Conservation (phyloP, 2,888 invertebrate species). For the Thereva nobilitata region DNA sequence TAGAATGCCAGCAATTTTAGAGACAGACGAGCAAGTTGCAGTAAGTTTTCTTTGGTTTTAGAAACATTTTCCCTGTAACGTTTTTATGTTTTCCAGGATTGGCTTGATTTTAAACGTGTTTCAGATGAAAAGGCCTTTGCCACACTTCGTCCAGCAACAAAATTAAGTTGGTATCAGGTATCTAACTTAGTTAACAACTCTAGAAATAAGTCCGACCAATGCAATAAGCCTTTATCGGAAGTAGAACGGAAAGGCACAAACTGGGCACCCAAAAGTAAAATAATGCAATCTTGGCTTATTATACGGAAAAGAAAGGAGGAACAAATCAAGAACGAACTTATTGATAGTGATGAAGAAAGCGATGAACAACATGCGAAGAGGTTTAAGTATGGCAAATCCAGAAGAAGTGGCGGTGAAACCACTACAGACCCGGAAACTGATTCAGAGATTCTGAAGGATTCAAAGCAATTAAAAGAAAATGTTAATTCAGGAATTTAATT, state of each 20-base stretch:
- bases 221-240: conserved; percentile 60
- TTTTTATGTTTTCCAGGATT: conserved; percentile 60
- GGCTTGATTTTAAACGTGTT: conserved; percentile 67
- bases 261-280: conserved; percentile 45
- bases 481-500: too few species aligned
- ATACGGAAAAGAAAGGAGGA: conserved; percentile 44
- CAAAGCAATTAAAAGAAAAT: too few species aligned
- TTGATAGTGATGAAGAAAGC: conserved; percentile 17
- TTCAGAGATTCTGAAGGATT: neutral
- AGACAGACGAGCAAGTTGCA: conserved; percentile 66
- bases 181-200: conserved; percentile 73
- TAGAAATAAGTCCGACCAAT: conserved; percentile 66
- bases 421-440: conserved; percentile 14
- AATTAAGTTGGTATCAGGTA: conserved; percentile 71
- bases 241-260: neutral
- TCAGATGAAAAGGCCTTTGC: conserved; percentile 61
- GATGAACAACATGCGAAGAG: neutral
- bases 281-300: conserved; percentile 52
- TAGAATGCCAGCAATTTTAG: conserved; percentile 79
- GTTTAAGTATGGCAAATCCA: neutral
- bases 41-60: conserved; percentile 56
- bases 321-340: conserved; percentile 1
- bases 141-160: conserved; percentile 57
- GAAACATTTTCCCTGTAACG: neutral
- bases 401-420: conserved; percentile 4